Base-by-base conservation (phyloP, 2,113 vertebrate species). In the Cololabis saira region DNA sequence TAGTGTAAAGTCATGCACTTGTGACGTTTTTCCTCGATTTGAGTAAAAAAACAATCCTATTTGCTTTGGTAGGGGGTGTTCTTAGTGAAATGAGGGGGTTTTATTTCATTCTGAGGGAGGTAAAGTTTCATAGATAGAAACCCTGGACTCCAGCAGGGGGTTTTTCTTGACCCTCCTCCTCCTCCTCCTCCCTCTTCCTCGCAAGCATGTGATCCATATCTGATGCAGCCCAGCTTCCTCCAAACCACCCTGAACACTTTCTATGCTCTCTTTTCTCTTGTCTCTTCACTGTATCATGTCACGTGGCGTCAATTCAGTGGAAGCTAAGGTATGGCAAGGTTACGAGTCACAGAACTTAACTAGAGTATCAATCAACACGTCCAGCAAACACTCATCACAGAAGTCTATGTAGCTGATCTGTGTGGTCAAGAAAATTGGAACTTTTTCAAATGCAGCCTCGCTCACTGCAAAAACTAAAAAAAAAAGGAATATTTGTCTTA, bases 131-230 rank as follows among this genome's bases (percentile, higher is more conserved):
- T 42, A 58, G 69, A 73, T 40, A 78, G 15, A 58, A 44, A 71
- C 45, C 3, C 22, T 60, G 33, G 19, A 54, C 50, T 63, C 18
- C 52, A 52, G 21, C 10, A 24, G 56, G 52, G 9, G 2, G 19
- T 66, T 79, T 74, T 72, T 48, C 33, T 50, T 62, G 74, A 79
- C 19, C 48, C 37, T 1, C 51, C 43, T 2, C 47, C 22, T 16
- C 42, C 49, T 17, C 50, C 40, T 21, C 53, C 37, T 1, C 21
- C 30, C 18, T 13, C 18, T 18, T 30, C 18, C n/a, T n/a, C n/a
- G n/a, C 27, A 45, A 62, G 79, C 87, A 89, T 83, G 84, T 89
- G 87, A 87, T 84, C 76, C 73, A n/a, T 76, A 73, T 88, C 76
- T 85, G 67, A 80, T 70, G 47, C 2, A 55, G 49, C 45, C 37